Evolutionary conservation across 2,113 vertebrate species (phyloP).

Genomic region (Zeus faber): DNA sequence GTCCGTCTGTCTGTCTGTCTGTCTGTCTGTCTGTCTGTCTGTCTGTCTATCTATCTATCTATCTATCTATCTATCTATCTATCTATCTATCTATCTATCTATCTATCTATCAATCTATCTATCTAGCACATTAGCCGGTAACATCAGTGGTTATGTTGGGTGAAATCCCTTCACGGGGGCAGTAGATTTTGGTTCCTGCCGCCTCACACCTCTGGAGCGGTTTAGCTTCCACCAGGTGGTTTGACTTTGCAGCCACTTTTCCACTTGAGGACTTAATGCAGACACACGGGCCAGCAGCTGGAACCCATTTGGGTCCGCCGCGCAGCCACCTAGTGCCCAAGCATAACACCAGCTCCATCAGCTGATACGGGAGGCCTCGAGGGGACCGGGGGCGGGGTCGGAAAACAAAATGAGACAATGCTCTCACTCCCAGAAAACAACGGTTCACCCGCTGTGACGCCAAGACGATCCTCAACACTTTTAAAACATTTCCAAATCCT

Average conservation of each 20-base stretch:
- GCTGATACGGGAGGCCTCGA: slow-evolving; percentile 54
- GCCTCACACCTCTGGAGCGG: slow-evolving; percentile 84
- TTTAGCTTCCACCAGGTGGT: slow-evolving; percentile 88
- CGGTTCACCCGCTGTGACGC: neutral
- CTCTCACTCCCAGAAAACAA: neutral
- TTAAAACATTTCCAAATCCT: too few relatives aligned
- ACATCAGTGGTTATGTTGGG: too few relatives aligned
- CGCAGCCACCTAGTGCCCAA: slow-evolving; percentile 56
- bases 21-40: neutral
- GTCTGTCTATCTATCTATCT: neutral
- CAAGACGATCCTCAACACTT: too few relatives aligned
- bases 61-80: neutral
- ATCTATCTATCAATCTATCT: too few relatives aligned
- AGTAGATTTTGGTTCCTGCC: too few relatives aligned
- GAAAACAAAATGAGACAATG: slow-evolving; percentile 4
- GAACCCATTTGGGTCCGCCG: slow-evolving; percentile 77
- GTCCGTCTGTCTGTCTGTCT: neutral
- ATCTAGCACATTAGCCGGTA: too few relatives aligned
- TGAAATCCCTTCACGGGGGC: too few relatives aligned
- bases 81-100: too few relatives aligned
- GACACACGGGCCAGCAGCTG: slow-evolving; percentile 87
- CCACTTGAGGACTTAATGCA: slow-evolving; percentile 88
- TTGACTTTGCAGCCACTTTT: slow-evolving; percentile 98
- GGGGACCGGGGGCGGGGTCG: slow-evolving; percentile 25
- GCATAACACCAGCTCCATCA: slow-evolving; percentile 76